These are phyloP conservation scores for Nothura maculosa DNA, from an alignment of 2,797 vertebrate species.

Conservation along the genomic window DNA sequence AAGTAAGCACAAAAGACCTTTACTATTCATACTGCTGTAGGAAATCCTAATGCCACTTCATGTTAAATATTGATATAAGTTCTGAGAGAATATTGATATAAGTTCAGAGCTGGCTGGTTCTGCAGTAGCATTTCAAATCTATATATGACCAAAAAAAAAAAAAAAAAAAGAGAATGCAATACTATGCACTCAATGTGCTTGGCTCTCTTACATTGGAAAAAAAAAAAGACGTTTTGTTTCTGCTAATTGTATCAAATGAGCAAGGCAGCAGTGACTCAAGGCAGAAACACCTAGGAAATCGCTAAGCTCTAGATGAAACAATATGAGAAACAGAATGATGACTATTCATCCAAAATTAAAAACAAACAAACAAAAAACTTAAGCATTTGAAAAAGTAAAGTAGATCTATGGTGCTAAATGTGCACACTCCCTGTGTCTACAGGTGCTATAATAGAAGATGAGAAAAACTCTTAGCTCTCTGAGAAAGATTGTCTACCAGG, in stretches of 20 bases:
- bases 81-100: background rate
- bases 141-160: background rate
- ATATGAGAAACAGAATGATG: accelerated
- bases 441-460: background rate
- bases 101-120: background rate
- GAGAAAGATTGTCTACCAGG: background rate
- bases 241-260: background rate
- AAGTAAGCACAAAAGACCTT: conserved; percentile 17
- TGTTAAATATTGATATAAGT: background rate
- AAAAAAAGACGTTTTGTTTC: background rate
- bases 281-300: background rate
- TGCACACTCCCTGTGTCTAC: background rate
- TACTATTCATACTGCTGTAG: background rate
- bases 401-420: background rate
- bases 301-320: background rate
- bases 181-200: accelerated
- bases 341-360: background rate
- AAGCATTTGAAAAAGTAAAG: background rate
- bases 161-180: background rate
- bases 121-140: background rate
- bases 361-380: background rate
- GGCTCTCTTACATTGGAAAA: background rate
- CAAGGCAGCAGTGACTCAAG: background rate
- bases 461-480: background rate
- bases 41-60: background rate